phyloP scores from a whole-genome alignment of 1,140 invertebrate genomes.

The Drosophila athabasca region DNA sequence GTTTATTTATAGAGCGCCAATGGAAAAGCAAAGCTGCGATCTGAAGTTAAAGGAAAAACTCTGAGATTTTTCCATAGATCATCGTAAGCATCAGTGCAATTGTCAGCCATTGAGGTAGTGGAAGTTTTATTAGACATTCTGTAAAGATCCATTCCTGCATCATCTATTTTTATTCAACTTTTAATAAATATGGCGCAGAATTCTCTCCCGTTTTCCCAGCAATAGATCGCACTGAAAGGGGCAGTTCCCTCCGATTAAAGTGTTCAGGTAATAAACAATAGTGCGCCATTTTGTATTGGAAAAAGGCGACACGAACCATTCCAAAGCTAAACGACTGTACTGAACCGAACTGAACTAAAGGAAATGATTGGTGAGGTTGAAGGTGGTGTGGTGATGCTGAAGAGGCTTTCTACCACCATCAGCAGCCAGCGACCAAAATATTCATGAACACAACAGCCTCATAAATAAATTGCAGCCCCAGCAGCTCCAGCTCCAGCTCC shows the following conservation, averaged over 20 bases:
- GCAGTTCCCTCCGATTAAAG: too few species aligned
- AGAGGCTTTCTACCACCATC: slow-evolving; percentile 1
- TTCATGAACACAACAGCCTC: slow-evolving; percentile 67
- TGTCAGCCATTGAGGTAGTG: too few species aligned
- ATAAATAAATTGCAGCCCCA: slow-evolving; percentile 63
- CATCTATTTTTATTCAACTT: too few species aligned
- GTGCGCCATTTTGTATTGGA: slow-evolving; percentile 55
- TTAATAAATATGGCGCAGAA: too few species aligned
- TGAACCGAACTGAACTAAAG: too few species aligned
- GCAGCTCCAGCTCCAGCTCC: slow-evolving; percentile 1
- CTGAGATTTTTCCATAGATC: too few species aligned
- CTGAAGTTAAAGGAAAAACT: too few species aligned
- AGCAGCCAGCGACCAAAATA: slow-evolving; percentile 38
- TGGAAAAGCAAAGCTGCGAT: not conserved
- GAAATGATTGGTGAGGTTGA: too few species aligned
- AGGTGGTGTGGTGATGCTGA: not conserved
- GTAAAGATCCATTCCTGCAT: too few species aligned
- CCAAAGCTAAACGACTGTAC: slow-evolving; percentile 21
- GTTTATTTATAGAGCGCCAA: slow-evolving; percentile 47
- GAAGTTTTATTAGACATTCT: too few species aligned
- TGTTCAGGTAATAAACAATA: slow-evolving; percentile 33
- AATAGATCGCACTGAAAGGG: not conserved
- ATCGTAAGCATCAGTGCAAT: too few species aligned
- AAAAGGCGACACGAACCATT: slow-evolving; percentile 41
- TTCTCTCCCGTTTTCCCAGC: not conserved